Base-by-base conservation (phyloP, 2,113 vertebrate genomes). In the Chaenogobius annularis region DNA sequence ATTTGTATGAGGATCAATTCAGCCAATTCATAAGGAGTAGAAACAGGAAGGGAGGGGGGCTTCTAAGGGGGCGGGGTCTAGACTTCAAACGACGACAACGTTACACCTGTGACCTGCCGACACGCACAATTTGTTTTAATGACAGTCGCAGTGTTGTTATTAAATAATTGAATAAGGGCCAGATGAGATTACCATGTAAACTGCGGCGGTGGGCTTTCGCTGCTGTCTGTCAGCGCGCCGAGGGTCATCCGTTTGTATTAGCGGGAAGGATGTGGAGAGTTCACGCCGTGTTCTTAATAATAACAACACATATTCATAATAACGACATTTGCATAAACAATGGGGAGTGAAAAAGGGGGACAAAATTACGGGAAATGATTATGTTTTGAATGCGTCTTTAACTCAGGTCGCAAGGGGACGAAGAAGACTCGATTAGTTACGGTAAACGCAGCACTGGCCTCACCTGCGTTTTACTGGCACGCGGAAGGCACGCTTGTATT, bases 1-100 rank as follows among this genome's bases (percentile, higher is more conserved):
- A 95, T 92, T 94, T 93, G 90, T 93, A 91, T 92, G 92, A 92
- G 93, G 95, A 96, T 92, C 94, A 95, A 95, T 95, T 95, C 86
- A 83, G 92, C 94, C 92, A 93, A 95, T 94, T 93, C 92, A 94
- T 94, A 94, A 93, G 88, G 86, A 85, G 81, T 70, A 77, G 22
- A 77, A 73, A 78, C 26, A 52, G 75, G 74, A 5, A 19, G 68
- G 72, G 82, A 40, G 78, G 31, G 22, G 43, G 73, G 74, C 37
- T 40, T 77, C 69, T 37, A 75, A 73, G 84, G 47, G 80, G 40
- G 81, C 26, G 43, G 76, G 75, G 80, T 77, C 68, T 47, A 56
- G 50, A 79, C 81, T 75, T 83, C 74, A 83, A 75, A 87, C 31
- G 37, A 10, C 85, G 73, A 84, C 19, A 78, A 76, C 82, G 83